These are phyloP conservation scores for Sebastes alutus DNA, from an alignment of 2,797 vertebrate species.

Conservation along the genomic window DNA sequence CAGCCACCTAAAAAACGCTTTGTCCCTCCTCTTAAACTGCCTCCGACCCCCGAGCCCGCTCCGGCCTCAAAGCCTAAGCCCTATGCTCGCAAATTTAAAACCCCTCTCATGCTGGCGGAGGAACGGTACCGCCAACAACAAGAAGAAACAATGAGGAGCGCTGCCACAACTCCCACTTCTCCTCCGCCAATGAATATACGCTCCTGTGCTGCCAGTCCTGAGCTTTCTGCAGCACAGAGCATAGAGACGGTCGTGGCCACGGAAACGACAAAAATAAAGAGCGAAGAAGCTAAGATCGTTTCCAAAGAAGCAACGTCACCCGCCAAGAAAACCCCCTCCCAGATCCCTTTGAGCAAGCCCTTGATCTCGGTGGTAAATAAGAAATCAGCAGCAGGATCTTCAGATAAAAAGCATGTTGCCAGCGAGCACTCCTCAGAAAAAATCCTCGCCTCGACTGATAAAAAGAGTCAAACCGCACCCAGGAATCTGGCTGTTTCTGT, in stretches of 20 bases:
- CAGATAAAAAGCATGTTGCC: constrained; percentile 63
- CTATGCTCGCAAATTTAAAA: constrained; percentile 91
- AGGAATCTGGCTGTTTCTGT: constrained; percentile 35
- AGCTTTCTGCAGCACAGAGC: constrained; percentile 19
- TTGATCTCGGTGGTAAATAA: constrained; percentile 70
- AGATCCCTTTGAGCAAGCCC: constrained; percentile 75
- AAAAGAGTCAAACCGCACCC: constrained; percentile 50
- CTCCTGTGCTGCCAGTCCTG: constrained; percentile 5
- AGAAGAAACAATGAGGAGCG: constrained; percentile 82
- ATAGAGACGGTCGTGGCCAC: constrained; percentile 30
- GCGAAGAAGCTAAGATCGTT: constrained; percentile 35
- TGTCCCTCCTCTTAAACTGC: constrained; percentile 83
- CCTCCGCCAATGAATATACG: constrained; percentile 53
- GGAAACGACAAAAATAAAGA: constrained; percentile 41
- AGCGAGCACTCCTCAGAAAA: constrained; percentile 43
- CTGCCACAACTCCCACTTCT: constrained; percentile 70
- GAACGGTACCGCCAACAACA: constrained; percentile 88
- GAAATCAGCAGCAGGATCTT: constrained; percentile 60
- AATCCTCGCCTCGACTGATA: constrained; percentile 29
- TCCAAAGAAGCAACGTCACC: constrained; percentile 39
- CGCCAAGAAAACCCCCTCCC: constrained; percentile 60
- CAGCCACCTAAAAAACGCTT: constrained; percentile 71
- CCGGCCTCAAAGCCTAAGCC: constrained; percentile 72
- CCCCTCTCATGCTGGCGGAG: constrained; percentile 94
- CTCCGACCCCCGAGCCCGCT: constrained; percentile 75